Conservation (phyloP, 2,888 invertebrate species). For the Agrochola lychnidis region DNA sequence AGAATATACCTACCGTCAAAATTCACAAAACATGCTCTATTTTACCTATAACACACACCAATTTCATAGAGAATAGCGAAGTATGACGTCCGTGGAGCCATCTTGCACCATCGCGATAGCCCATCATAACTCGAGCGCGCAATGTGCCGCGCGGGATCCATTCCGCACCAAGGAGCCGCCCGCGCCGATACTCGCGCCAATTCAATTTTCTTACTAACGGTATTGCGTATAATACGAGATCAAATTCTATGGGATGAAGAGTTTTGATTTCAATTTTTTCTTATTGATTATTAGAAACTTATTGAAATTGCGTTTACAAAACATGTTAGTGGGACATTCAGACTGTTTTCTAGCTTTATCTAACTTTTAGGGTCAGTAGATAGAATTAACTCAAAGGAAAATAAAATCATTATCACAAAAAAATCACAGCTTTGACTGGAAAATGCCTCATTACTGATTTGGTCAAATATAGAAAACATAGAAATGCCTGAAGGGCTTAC, state of each 20-base stretch:
- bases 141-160: slow-evolving; percentile 87
- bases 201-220: slow-evolving; percentile 89
- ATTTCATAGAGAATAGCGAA: slow-evolving; percentile 47
- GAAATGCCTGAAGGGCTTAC: not conserved
- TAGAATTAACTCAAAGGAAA: not conserved
- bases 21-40: slow-evolving; percentile 4
- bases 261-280: slow-evolving; percentile 31
- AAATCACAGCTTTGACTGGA: not conserved
- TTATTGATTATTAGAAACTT: not conserved
- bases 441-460: not conserved
- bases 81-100: slow-evolving; percentile 49
- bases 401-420: not conserved
- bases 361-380: not conserved
- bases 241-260: slow-evolving; percentile 36
- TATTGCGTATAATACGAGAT: slow-evolving; percentile 72
- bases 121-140: slow-evolving; percentile 79
- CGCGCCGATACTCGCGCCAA: slow-evolving; percentile 80
- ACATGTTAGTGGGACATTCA: not conserved
- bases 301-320: not conserved
- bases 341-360: not conserved
- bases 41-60: slow-evolving; percentile 28
- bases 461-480: not conserved
- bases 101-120: slow-evolving; percentile 69
- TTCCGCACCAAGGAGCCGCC: slow-evolving; percentile 85
- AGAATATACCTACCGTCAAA: not conserved